Conservation (phyloP, 2,888 invertebrate genomes). For the Caradrina clavipalpis region DNA sequence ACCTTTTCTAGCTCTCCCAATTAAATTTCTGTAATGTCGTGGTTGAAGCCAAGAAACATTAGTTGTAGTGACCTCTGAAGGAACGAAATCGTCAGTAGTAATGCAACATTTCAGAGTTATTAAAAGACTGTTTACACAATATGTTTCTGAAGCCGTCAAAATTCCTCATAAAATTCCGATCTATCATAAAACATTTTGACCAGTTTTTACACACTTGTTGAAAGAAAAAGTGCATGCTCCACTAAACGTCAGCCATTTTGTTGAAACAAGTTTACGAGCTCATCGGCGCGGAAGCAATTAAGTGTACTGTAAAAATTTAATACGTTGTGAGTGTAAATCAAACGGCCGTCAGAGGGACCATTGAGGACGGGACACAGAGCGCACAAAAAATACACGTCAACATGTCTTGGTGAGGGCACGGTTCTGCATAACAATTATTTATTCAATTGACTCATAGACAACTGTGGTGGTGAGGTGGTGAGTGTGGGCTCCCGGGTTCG, state of each 20-base stretch:
- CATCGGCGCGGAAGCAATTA: slow-evolving; percentile 82
- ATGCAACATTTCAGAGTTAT: neutral
- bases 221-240: slow-evolving; percentile 56
- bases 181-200: slow-evolving; percentile 10
- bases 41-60: no score
- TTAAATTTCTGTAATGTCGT: no score
- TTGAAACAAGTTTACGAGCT: slow-evolving; percentile 65
- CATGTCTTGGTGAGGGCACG: neutral
- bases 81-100: neutral
- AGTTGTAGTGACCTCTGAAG: no score
- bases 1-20: no score
- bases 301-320: slow-evolving; percentile 81
- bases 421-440: slow-evolving; percentile 40
- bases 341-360: slow-evolving; percentile 65
- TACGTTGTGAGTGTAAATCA: slow-evolving; percentile 74
- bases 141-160: slow-evolving; percentile 1
- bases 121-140: slow-evolving; percentile 4
- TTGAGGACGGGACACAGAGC: slow-evolving; percentile 65
- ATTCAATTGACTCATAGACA: neutral
- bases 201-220: slow-evolving; percentile 42
- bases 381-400: neutral
- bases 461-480: no score
- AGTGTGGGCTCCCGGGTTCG: no score
- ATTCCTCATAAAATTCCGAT: neutral
- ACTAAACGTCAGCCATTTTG: slow-evolving; percentile 50